Evolutionary conservation across 2,797 vertebrate species (phyloP).

Genomic region (Uromys caudimaculatus): DNA sequence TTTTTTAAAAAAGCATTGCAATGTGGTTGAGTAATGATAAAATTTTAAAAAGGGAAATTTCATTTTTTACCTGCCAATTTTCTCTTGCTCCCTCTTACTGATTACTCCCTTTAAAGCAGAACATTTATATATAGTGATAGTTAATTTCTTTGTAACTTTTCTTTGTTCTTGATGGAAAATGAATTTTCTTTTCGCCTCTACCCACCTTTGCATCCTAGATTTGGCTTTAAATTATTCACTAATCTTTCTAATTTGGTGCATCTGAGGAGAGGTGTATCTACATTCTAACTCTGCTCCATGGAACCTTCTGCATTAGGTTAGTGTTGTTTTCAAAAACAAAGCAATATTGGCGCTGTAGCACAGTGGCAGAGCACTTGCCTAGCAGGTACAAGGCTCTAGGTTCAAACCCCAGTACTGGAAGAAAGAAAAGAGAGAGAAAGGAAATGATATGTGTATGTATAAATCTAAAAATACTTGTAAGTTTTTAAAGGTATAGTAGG

Average conservation of each 20-base stretch:
- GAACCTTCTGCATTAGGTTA: background rate
- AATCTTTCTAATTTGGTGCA: constrained; percentile 17
- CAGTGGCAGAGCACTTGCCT: background rate
- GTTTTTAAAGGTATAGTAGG: background rate
- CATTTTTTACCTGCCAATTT: constrained; percentile 69
- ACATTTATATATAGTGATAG: constrained; percentile 63
- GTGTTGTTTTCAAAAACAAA: constrained; percentile 38
- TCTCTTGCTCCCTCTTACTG: constrained; percentile 30
- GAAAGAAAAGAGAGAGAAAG: background rate
- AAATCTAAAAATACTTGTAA: background rate
- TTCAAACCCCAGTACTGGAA: background rate
- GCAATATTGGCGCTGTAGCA: background rate
- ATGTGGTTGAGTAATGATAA: constrained; percentile 53
- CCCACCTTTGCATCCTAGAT: constrained; percentile 52
- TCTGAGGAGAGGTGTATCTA: background rate
- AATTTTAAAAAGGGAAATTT: constrained; percentile 56
- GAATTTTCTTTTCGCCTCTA: constrained; percentile 59
- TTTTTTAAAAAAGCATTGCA: constrained; percentile 41
- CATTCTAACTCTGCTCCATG: background rate
- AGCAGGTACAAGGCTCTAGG: background rate
- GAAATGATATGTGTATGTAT: background rate
- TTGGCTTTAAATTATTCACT: constrained; percentile 60
- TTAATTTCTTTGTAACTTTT: constrained; percentile 64
- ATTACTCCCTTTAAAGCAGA: constrained; percentile 52
- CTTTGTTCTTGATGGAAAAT: constrained; percentile 71